Evolutionary conservation across 2,113 vertebrate species (phyloP), one percentile per base, ranked within the genome.

Genomic region (Corythoichthys haematopterus): DNA sequence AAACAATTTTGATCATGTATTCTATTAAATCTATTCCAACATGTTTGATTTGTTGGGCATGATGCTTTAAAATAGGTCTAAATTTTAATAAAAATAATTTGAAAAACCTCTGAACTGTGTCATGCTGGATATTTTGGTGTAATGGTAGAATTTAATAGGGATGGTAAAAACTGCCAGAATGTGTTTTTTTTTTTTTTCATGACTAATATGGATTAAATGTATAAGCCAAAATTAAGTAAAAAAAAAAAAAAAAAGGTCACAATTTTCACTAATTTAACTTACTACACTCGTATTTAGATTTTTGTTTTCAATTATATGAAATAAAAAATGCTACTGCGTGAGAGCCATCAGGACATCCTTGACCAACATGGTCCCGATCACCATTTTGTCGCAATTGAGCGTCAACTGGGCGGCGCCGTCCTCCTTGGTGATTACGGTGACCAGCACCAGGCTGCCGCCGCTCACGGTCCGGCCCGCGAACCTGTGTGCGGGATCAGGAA

Each of bases 381-480:
- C 89, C 97, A 99, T 99, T 83, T 99, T 99, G 91, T 99, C 97
- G 0, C 96, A 98, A 91, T 98, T 98, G 83, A 99, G 87, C 0
- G 90, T 98, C 76, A 99, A 90, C 87, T 94, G 94, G 40, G 93
- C 94, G 0, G 57, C 64, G 0, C 88, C 81, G 0, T 91, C 88
- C 28, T 94, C 90, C 75, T 82, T 90, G 64, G 77, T 88, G 2
- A 92, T 92, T 86, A 99, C 89, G 6, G 94, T 96, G 73, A 97
- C 91, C 70, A 99, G 88, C 77, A 98, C 94, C 63, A 99, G 87
- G 82, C 96, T 95, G 65, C 94, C 87, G 0, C 95, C 94, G 64
- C 92, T 95, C 76, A 97, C 90, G 0, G 97, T 98, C 87, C 94
- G 93, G 57, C 94, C 95, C 0, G 94, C 96, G 0, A 99, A 99